Base-by-base conservation (phyloP, 2,797 vertebrate species). In the Hypotaenidia philippensis region DNA sequence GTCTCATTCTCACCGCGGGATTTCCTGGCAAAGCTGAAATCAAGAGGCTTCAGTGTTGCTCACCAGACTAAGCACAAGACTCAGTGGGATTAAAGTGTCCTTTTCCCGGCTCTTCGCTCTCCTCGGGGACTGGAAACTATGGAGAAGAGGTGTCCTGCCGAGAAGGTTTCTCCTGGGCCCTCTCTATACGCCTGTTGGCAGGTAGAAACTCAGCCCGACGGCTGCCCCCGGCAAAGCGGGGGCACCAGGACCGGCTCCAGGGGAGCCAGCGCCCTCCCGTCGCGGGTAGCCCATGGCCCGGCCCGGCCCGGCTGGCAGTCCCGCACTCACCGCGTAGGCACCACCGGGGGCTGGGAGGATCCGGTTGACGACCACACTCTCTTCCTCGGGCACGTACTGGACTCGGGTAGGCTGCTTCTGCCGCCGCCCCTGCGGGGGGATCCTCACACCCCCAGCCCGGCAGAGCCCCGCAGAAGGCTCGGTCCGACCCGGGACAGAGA, bases 1-100 rank as follows among this genome's bases (percentile, higher is more conserved):
- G 20, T 56, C 40, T 16, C 2, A 3, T 6, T 53, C 20, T 53
- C 70, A 26, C 78, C 0, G 5, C 29, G 40, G 66, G 71, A 52
- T 56, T 85, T 63, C 65, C 55, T 47, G 50, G 22, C 59, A 53
- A 38, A 8, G 13, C 6, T 40, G 49, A 61, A 84, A 57, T 61
- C 45, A 65, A 72, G 34, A 32, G 11, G 38, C 11, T 85, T 80
- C 63, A 21, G 65, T 91, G 91, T 80, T 59, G 18, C 41, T 66
- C 56, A 66, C 22, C 59, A 85, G 52, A 77, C 60, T 91, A 80
- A 72, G 38, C 40, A 70, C 47, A 66, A 69, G 56, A 82, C 21
- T 41, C 74, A 36, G 7, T 18, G 2, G 26, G n/a, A 59, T 22
- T 26, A 72, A 84, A 84, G 44, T 25, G 22, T 22, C 44, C n/a